Percentiles rank a stretch among this genome's conserved stretches.
phyloP scores from a whole-genome alignment of 2,113 vertebrate species.

The Sylvilagus bachmani region DNA sequence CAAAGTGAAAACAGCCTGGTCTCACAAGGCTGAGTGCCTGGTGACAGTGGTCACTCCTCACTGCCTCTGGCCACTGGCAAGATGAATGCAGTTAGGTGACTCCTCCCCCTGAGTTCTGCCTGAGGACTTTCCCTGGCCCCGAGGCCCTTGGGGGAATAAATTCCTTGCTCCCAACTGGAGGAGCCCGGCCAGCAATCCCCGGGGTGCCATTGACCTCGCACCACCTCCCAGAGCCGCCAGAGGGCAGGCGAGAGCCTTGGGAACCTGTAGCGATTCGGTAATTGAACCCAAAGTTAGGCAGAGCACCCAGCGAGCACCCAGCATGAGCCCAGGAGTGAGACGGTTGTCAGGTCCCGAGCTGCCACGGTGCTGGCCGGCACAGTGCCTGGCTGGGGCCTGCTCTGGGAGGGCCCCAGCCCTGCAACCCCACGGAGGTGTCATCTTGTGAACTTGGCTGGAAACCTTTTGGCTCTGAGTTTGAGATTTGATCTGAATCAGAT shows the following conservation, averaged over 20 bases:
- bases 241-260: background rate
- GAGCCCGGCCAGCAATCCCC: background rate
- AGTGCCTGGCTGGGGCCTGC: background rate
- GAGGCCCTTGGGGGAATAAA: background rate
- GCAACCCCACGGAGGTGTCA: background rate
- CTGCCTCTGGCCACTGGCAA: background rate
- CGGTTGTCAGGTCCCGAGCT: background rate
- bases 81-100: background rate
- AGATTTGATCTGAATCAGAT: background rate
- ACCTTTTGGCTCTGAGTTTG: background rate
- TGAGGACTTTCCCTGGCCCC: background rate
- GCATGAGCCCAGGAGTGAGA: background rate
- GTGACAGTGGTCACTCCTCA: background rate
- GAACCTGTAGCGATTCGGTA: background rate
- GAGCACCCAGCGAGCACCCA: background rate
- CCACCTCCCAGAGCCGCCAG: background rate
- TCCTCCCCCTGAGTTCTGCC: background rate
- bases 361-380: no score
- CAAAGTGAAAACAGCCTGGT: background rate
- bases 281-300: background rate
- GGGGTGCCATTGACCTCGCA: no score
- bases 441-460: background rate
- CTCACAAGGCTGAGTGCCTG: fast-evolving
- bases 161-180: background rate
- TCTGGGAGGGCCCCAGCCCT: background rate